Evolutionary conservation across 2,888 invertebrate species (phyloP).

Genomic region (Zele albiditarsus): DNA sequence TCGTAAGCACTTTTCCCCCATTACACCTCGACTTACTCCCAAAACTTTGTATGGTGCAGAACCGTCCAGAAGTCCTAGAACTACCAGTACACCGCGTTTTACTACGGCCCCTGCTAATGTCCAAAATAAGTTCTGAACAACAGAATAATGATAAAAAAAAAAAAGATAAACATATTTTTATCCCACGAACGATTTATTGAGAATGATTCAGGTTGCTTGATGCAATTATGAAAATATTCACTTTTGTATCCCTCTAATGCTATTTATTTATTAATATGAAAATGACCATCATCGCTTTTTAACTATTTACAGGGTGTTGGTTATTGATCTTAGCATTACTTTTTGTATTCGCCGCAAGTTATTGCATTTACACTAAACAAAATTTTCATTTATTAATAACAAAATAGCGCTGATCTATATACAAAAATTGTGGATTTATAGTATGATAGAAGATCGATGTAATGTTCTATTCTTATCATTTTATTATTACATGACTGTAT

Average conservation of each 20-base stretch:
- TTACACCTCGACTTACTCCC: constrained; percentile 50
- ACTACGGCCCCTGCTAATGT: constrained; percentile 44
- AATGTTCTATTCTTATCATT: neutral
- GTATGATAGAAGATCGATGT: neutral
- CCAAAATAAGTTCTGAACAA: constrained; percentile 9
- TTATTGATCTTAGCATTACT: neutral
- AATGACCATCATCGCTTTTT: neutral
- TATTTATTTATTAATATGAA: constrained; percentile 8
- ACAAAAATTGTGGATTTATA: neutral
- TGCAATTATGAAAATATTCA: neutral
- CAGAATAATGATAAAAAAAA: neutral
- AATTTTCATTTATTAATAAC: neutral
- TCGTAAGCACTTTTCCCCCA: constrained; percentile 55
- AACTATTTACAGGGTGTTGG: neutral
- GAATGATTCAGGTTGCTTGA: neutral
- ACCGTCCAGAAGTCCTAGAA: constrained; percentile 48
- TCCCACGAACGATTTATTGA: neutral
- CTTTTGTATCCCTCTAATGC: neutral
- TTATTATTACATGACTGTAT: neutral
- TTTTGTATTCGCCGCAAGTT: neutral
- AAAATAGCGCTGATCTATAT: neutral
- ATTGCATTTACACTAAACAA: neutral
- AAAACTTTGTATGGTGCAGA: constrained; percentile 38
- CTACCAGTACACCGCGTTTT: constrained; percentile 49
- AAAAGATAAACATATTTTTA: neutral